phyloP scores from a whole-genome alignment of 2,113 vertebrate species.

The Phylloscopus trochilus region DNA sequence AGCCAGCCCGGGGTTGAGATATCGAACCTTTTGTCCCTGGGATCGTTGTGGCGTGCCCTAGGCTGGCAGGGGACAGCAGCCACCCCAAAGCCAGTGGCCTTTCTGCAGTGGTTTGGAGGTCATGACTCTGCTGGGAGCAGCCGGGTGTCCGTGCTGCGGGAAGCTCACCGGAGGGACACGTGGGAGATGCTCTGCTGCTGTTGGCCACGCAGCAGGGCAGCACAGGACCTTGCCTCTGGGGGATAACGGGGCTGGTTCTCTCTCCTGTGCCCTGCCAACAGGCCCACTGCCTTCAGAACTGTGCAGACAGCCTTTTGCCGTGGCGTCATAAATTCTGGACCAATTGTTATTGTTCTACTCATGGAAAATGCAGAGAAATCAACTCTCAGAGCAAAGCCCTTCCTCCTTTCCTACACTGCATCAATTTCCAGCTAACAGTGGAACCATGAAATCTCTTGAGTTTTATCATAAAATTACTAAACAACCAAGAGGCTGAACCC shows the following conservation, averaged over 20 bases:
- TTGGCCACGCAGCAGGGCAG: not conserved
- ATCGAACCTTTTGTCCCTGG: not conserved
- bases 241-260: not conserved
- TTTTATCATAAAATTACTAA: conserved; percentile 21
- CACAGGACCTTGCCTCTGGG: not conserved
- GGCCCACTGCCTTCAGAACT: not conserved
- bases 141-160: rapidly evolving
- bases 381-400: not conserved
- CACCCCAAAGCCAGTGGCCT: not conserved
- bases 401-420: not conserved
- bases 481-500: not conserved
- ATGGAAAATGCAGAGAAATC: not conserved
- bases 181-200: not conserved
- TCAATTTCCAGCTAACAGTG: not conserved
- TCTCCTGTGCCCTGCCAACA: not conserved
- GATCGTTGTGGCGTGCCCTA: not conserved
- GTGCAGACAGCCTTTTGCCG: not conserved
- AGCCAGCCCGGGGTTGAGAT: not conserved
- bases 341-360: not conserved
- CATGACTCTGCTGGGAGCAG: not conserved
- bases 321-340: not conserved
- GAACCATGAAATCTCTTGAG: not conserved
- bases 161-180: rapidly evolving
- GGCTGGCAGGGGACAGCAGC: not conserved
- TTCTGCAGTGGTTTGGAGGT: not conserved